These are phyloP conservation scores for Zaprionus africanus DNA, from an alignment of 1,140 invertebrate genomes.

Conservation along the genomic window DNA sequence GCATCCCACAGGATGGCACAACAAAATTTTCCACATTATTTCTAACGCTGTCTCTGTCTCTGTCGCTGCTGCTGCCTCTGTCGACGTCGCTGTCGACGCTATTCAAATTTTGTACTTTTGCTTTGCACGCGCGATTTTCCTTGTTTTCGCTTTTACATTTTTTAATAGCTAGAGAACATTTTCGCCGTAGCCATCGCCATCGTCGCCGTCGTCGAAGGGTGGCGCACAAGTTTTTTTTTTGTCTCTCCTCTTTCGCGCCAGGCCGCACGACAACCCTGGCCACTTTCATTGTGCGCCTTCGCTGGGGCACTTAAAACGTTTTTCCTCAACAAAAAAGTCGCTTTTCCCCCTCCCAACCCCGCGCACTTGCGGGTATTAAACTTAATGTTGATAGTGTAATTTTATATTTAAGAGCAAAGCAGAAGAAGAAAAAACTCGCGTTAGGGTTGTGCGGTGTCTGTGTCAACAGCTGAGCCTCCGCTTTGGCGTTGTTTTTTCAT, in stretches of 20 bases:
- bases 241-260: not conserved
- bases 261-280: constrained; percentile 64
- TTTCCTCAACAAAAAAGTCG: constrained; percentile 60
- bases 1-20: constrained; percentile 55
- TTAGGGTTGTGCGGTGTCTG: constrained; percentile 60
- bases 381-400: constrained; percentile 82
- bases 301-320: constrained; percentile 68
- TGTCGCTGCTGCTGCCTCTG: constrained; percentile 34
- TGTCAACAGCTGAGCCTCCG: constrained; percentile 36
- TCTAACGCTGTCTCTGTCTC: constrained; percentile 31
- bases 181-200: constrained; percentile 34
- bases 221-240: constrained; percentile 69
- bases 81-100: constrained; percentile 51
- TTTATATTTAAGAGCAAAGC: constrained; percentile 72
- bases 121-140: constrained; percentile 80
- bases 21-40: constrained; percentile 75
- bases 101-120: constrained; percentile 81
- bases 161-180: constrained; percentile 79
- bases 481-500: not conserved
- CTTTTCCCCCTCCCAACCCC: constrained; percentile 14
- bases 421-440: constrained; percentile 18
- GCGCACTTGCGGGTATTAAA: constrained; percentile 78
- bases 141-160: constrained; percentile 83
- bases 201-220: constrained; percentile 47
- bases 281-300: constrained; percentile 53